phyloP scores from a whole-genome alignment of 2,797 vertebrate species.

The Tenualosa thibaudeaui region DNA sequence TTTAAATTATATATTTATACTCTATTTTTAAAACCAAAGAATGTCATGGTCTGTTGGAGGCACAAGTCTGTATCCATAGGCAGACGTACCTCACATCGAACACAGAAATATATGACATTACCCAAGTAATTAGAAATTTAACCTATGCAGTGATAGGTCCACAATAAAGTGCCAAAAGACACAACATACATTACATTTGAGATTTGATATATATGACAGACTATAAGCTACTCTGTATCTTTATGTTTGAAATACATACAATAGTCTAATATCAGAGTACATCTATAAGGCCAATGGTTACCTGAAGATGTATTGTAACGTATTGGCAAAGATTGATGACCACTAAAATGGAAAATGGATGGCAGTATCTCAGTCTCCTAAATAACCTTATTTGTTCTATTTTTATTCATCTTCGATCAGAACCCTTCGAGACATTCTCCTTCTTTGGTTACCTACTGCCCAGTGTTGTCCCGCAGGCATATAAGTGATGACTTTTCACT shows the following conservation, averaged over 20 bases:
- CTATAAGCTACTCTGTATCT: conserved; percentile 74
- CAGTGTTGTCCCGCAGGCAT: conserved; percentile 71
- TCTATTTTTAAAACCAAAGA: conserved; percentile 77
- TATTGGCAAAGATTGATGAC: conserved; percentile 81
- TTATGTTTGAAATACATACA: conserved; percentile 74
- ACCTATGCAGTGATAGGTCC: conserved; percentile 91
- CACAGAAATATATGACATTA: conserved; percentile 91
- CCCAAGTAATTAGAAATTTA: conserved; percentile 93
- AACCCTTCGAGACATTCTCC: conserved; percentile 64
- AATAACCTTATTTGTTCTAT: conserved; percentile 47
- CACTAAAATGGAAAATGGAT: conserved; percentile 77
- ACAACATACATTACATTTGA: conserved; percentile 79
- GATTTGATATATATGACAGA: conserved; percentile 79
- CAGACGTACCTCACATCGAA: conserved; percentile 87
- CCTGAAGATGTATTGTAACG: conserved; percentile 89
- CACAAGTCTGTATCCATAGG: conserved; percentile 96
- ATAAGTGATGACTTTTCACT: conserved; percentile 53
- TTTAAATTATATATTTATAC: conserved; percentile 65
- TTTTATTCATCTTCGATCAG: conserved; percentile 56
- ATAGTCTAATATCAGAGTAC: conserved; percentile 82
- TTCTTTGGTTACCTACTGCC: conserved; percentile 84
- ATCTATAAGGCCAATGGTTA: conserved; percentile 96
- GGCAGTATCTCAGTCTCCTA: conserved; percentile 78
- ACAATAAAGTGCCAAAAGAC: conserved; percentile 93
- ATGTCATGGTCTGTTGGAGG: conserved; percentile 83